These are phyloP conservation scores for Elgonia sp. DNA, from an alignment of 2,888 invertebrate species.

Conservation along the genomic window DNA sequence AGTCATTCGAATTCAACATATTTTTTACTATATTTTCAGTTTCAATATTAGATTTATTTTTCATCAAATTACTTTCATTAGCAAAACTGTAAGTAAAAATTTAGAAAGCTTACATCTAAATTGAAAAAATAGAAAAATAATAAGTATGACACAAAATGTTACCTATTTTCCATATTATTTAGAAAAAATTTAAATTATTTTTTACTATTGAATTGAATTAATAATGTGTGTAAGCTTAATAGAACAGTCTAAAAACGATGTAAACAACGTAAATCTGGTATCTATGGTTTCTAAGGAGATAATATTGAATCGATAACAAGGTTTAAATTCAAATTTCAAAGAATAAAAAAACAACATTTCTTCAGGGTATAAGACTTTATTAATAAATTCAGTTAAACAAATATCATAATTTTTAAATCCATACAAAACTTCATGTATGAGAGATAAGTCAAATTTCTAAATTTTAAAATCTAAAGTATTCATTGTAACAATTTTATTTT, in stretches of 20 bases:
- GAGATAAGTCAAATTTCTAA: not conserved
- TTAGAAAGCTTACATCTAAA: not conserved
- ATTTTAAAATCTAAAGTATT: conserved; percentile 37
- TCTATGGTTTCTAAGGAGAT: too few relatives aligned
- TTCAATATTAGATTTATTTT: not conserved
- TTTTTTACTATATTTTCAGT: not conserved
- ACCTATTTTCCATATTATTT: not conserved
- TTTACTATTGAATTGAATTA: not conserved
- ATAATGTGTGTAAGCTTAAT: not conserved
- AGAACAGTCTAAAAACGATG: not conserved
- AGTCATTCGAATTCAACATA: not conserved
- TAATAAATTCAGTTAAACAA: conserved; percentile 48
- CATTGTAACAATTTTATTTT: conserved; percentile 63
- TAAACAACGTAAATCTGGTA: too few relatives aligned
- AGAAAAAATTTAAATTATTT: not conserved
- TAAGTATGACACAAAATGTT: not conserved
- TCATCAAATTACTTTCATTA: not conserved
- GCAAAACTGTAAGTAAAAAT: not conserved
- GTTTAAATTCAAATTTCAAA: not conserved
- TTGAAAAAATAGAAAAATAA: not conserved
- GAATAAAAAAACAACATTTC: not conserved
- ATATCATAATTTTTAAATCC: conserved; percentile 26
- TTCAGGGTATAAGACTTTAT: conserved; percentile 54
- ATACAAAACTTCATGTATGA: conserved; percentile 34
- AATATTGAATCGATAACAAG: not conserved